Percentiles rank a stretch among this genome's conserved stretches.
Conservation (phyloP, 2,113 vertebrate species). For the Myanophis thanlyinensis region DNA sequence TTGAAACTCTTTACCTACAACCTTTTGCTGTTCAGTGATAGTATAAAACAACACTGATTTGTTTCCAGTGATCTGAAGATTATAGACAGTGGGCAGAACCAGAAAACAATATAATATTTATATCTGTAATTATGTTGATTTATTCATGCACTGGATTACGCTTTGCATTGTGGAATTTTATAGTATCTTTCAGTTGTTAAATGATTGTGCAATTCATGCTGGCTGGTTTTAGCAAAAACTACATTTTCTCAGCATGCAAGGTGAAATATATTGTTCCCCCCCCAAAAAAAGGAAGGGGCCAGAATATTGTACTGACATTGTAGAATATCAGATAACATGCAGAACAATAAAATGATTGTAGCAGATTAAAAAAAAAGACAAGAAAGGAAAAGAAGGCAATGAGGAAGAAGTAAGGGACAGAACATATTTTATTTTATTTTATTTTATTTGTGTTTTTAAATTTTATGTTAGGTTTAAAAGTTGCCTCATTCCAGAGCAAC, state of each 20-base stretch:
- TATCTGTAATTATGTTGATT: neutral
- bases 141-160: neutral
- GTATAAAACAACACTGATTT: neutral
- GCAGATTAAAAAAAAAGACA: neutral
- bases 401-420: neutral
- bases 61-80: neutral
- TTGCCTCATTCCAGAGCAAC: neutral
- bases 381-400: neutral
- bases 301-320: neutral
- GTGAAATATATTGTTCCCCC: neutral
- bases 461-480: neutral
- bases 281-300: neutral
- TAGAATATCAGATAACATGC: neutral
- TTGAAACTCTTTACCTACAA: slow-evolving; percentile 18
- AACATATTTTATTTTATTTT: neutral
- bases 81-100: neutral
- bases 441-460: neutral
- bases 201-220: neutral
- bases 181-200: neutral
- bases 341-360: neutral
- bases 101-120: neutral
- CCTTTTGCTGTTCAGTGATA: neutral
- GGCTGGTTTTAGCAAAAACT: neutral
- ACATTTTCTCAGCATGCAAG: neutral
- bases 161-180: neutral